Conservation (phyloP, 2,888 invertebrate species). For the Horisme vitalbata region DNA sequence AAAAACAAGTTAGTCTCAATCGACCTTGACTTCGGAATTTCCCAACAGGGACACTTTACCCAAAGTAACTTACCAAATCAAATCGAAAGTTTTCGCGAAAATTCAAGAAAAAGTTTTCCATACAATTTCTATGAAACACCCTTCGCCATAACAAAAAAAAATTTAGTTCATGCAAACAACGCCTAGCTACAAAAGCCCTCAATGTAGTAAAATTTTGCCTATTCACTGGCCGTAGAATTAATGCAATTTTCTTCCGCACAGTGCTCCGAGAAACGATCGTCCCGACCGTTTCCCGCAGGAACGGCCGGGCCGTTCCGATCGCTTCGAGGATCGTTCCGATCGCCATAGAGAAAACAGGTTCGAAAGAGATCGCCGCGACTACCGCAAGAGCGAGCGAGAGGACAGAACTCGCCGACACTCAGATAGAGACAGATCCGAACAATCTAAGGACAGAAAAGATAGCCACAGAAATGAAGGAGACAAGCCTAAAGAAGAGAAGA, state of each 20-base stretch:
- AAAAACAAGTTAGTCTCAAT: no score
- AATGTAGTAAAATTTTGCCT: no score
- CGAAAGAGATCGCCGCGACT: conserved; percentile 28
- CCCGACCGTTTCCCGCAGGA: conserved; percentile 43
- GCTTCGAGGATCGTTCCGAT: conserved; percentile 32
- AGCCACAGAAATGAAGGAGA: conserved; percentile 7
- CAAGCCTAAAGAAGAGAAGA: conserved; percentile 9
- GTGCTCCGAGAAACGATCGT: conserved; percentile 10
- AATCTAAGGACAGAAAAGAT: conserved; percentile 11
- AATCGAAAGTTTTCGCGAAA: no score
- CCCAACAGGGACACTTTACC: no score
- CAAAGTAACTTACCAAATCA: no score
- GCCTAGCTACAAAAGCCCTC: no score
- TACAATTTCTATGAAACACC: no score
- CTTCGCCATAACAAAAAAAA: no score
- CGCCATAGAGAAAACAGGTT: conserved; percentile 14
- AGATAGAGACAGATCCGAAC: conserved; percentile 23
- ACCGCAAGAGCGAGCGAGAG: conserved; percentile 35
- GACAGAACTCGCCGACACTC: conserved; percentile 28
- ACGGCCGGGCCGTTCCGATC: conserved; percentile 26
- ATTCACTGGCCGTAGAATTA: no score
- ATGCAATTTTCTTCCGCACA: conserved; percentile 1
- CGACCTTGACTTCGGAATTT: no score
- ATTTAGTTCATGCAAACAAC: no score
- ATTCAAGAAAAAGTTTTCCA: no score